Evolutionary conservation across 2,113 vertebrate species (phyloP).

Genomic region (Corythoichthys haematopterus): DNA sequence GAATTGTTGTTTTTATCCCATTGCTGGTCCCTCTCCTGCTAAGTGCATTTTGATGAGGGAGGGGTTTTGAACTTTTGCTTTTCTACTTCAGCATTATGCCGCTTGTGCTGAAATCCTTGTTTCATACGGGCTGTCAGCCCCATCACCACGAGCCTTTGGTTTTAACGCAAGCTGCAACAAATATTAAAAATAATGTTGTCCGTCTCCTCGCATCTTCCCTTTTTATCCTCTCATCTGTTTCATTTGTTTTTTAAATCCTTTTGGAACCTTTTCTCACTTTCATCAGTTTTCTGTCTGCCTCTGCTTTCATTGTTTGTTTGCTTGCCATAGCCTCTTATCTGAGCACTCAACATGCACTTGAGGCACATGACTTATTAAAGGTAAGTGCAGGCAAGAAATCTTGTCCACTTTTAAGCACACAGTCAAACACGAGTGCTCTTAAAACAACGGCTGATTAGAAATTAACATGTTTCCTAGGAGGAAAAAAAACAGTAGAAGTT

Average conservation of each 20-base stretch:
- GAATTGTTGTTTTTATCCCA: constrained; percentile 14
- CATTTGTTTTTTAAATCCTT: constrained; percentile 13
- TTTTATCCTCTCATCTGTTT: constrained; percentile 1
- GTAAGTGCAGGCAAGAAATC: constrained; percentile 13
- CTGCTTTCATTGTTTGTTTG: constrained; percentile 7
- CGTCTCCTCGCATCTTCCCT: constrained; percentile 6
- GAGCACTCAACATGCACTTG: constrained; percentile 16
- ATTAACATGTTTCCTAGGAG: not conserved
- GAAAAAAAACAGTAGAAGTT: not conserved
- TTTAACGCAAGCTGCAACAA: constrained; percentile 16
- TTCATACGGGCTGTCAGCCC: constrained; percentile 5
- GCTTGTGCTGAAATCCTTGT: constrained; percentile 12
- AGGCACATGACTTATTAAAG: constrained; percentile 29
- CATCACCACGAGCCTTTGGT: constrained; percentile 14
- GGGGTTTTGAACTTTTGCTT: constrained; percentile 23
- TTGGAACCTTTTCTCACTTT: constrained; percentile 5
- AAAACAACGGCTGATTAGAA: not conserved
- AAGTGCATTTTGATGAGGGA: constrained; percentile 15
- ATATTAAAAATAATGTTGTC: constrained; percentile 22
- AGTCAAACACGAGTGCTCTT: constrained; percentile 9
- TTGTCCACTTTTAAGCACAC: not conserved
- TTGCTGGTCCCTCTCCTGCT: constrained; percentile 27
- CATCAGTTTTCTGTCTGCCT: not conserved
- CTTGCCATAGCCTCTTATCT: not conserved
- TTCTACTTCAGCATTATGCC: constrained; percentile 6